These are phyloP conservation scores for Fopius arisanus DNA, from an alignment of 1,140 invertebrate genomes.

Conservation along the genomic window DNA sequence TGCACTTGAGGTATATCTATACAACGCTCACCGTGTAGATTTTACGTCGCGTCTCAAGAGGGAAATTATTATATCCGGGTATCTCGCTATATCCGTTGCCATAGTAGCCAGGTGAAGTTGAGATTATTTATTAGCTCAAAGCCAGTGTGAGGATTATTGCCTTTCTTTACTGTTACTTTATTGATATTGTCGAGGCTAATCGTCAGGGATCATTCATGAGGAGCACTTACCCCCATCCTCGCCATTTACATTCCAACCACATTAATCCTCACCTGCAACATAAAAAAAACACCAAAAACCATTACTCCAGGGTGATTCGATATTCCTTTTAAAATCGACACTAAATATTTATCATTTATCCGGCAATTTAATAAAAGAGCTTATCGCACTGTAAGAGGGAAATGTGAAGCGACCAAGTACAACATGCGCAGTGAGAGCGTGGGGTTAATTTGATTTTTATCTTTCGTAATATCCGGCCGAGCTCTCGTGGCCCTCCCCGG, in stretches of 20 bases:
- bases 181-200: not conserved
- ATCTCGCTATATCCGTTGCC: not conserved
- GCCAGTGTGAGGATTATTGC: not conserved
- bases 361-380: not conserved
- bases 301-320: no score
- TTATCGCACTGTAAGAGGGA: not conserved
- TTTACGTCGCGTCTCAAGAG: constrained; percentile 6
- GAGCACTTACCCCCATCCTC: not conserved
- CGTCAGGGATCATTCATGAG: not conserved
- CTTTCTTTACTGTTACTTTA: not conserved
- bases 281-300: not conserved
- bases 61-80: constrained; percentile 7
- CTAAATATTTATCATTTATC: not conserved
- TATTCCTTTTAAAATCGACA: no score
- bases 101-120: not conserved
- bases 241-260: not conserved
- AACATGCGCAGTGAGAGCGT: constrained; percentile 37
- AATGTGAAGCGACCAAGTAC: constrained; percentile 5
- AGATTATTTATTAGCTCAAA: not conserved
- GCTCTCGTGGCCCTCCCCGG: constrained; percentile 20
- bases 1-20: not conserved
- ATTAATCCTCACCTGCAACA: not conserved
- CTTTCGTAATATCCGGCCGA: constrained; percentile 49
- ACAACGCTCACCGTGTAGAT: not conserved
- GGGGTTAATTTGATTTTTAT: constrained; percentile 62